Evolutionary conservation across 1,140 invertebrate species (phyloP).

Genomic region (Philopotamus ludificatus): DNA sequence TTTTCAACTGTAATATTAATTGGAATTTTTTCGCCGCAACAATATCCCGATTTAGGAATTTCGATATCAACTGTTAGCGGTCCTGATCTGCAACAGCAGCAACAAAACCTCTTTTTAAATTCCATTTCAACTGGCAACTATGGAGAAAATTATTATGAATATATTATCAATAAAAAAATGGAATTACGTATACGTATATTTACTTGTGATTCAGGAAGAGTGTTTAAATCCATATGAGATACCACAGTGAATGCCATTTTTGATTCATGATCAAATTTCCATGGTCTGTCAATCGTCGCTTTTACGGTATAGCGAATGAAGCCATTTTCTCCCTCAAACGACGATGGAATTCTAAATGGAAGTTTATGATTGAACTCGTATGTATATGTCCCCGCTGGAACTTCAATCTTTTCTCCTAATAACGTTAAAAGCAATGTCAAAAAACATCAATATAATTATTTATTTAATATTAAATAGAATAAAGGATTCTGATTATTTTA

Average conservation of each 20-base stretch:
- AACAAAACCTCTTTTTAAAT: constrained; percentile 61
- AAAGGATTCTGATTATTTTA: constrained; percentile 42
- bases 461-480: background rate
- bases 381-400: constrained; percentile 66
- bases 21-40: constrained; percentile 60
- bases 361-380: constrained; percentile 71
- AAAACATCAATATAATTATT: no score
- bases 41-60: constrained; percentile 58
- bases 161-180: no score
- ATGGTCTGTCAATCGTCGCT: constrained; percentile 79
- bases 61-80: constrained; percentile 55
- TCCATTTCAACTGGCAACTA: constrained; percentile 55
- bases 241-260: constrained; percentile 85
- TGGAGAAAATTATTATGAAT: no score
- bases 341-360: constrained; percentile 71
- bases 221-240: constrained; percentile 79
- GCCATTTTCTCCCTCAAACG: constrained; percentile 83
- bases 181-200: no score
- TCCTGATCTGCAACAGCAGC: constrained; percentile 58
- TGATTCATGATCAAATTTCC: constrained; percentile 84
- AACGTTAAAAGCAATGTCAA: constrained; percentile 15
- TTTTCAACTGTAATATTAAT: constrained; percentile 60
- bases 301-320: constrained; percentile 79
- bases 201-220: no score
- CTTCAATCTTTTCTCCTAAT: constrained; percentile 67